These are phyloP conservation scores for Brachionus koreanus DNA, from an alignment of 1,140 invertebrate species.

Conservation along the genomic window DNA sequence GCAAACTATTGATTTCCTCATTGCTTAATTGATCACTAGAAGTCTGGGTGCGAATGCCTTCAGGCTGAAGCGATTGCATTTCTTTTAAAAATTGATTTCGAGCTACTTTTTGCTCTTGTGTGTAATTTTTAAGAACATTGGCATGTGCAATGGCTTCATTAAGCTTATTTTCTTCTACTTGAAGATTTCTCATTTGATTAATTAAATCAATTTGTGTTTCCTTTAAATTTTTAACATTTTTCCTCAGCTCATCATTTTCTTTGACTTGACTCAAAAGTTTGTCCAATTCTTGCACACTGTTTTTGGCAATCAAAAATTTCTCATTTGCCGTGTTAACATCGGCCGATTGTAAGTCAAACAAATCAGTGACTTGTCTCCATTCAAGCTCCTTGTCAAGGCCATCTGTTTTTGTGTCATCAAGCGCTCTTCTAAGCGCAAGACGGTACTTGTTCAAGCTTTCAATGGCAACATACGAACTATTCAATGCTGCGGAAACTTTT, in stretches of 20 bases:
- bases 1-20: constrained; percentile 61
- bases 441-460: constrained; percentile 40
- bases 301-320: constrained; percentile 33
- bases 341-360: constrained; percentile 7
- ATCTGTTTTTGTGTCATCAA: constrained; percentile 28
- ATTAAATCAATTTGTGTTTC: constrained; percentile 37
- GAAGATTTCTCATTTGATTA: constrained; percentile 18
- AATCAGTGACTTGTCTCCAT: constrained; percentile 40
- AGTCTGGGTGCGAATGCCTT: background rate
- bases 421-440: constrained; percentile 8
- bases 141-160: constrained; percentile 25
- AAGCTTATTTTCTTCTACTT: constrained; percentile 27
- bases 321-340: constrained; percentile 26
- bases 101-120: constrained; percentile 33
- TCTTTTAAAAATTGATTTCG: constrained; percentile 39
- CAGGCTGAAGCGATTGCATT: constrained; percentile 38
- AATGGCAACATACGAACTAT: constrained; percentile 38
- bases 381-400: background rate
- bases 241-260: background rate
- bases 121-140: constrained; percentile 38
- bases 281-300: constrained; percentile 32
- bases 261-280: background rate
- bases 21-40: constrained; percentile 51
- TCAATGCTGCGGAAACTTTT: constrained; percentile 40
- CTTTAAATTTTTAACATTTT: constrained; percentile 10